phyloP scores from a whole-genome alignment of 1,140 invertebrate genomes.

The fruit fly (Drosophila melanogaster) region Release_6_plus_ISO1_MT NT_037436.4:688001-688500 shows the following conservation, averaged over 20 bases:
- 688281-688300: not conserved
- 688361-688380: too few relatives aligned
- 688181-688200: slow-evolving; percentile 43
- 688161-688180: slow-evolving; percentile 4
- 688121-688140: slow-evolving; percentile 22
- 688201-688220: slow-evolving; percentile 12
- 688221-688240: not conserved
- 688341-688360: too few relatives aligned
- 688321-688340: not conserved
- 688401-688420: too few relatives aligned
- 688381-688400: too few relatives aligned
- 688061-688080: slow-evolving; percentile 28
- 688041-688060: slow-evolving; percentile 37
- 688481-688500: too few relatives aligned
- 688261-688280: slow-evolving; percentile 4
- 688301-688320: not conserved
- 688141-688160: slow-evolving; percentile 31
- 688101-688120: slow-evolving; percentile 35
- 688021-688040: slow-evolving; percentile 30
- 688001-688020: slow-evolving; percentile 59
- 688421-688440: too few relatives aligned
- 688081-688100: slow-evolving; percentile 14
- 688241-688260: slow-evolving; percentile 20
- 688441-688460: not conserved
- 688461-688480: not conserved